phyloP scores from a whole-genome alignment of 2,113 vertebrate species.

The Hippocampus zosterae region DNA sequence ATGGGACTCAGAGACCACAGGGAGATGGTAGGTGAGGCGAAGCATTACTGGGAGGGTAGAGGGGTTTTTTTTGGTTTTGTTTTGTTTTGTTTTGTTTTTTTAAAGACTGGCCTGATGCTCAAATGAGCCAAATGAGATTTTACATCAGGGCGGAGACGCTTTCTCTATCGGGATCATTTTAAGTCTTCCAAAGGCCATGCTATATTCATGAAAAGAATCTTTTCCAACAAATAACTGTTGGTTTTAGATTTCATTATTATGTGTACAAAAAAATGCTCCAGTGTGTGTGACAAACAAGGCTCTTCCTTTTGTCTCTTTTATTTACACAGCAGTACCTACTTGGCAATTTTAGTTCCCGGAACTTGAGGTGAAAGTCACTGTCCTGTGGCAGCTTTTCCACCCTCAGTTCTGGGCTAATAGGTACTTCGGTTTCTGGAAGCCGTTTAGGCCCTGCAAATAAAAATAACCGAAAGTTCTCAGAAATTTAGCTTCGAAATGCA shows the following conservation, averaged over 20 bases:
- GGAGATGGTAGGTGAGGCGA: slow-evolving; percentile 22
- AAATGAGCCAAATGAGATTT: slow-evolving; percentile 8
- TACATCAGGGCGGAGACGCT: background rate
- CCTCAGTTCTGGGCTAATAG: no score
- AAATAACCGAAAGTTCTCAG: no score
- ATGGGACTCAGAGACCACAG: slow-evolving; percentile 34
- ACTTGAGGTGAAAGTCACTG: no score
- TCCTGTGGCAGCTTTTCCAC: no score
- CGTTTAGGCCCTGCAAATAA: no score
- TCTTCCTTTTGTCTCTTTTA: background rate
- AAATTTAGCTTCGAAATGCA: no score
- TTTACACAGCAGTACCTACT: background rate
- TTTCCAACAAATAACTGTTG: background rate
- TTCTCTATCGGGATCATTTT: background rate
- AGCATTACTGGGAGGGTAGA: slow-evolving; percentile 26
- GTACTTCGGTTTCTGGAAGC: no score
- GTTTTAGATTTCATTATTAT: background rate
- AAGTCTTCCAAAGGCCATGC: background rate
- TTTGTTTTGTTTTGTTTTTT: slow-evolving; percentile 1
- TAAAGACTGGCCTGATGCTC: slow-evolving; percentile 16
- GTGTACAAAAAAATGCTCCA: background rate
- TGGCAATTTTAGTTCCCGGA: background rate
- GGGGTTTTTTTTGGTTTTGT: no score
- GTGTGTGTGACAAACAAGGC: background rate
- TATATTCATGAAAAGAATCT: background rate